Percentiles rank a stretch among this genome's conserved stretches.
phyloP scores from a whole-genome alignment of 2,113 vertebrate genomes.

The Zosterops japonicus region DNA sequence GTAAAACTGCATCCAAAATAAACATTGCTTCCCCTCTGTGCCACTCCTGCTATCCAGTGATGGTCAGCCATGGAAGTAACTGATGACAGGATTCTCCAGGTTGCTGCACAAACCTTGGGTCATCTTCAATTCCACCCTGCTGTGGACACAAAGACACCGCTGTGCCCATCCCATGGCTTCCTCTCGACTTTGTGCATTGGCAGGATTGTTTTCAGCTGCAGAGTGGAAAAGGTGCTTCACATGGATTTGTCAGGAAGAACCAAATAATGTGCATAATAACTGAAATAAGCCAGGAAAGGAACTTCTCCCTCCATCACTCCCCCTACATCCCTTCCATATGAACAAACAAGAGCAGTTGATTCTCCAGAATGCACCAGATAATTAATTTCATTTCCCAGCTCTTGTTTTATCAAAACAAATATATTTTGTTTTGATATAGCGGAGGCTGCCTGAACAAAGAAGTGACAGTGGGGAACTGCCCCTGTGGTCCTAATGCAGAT shows the following conservation, averaged over 20 bases:
- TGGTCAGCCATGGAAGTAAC: neutral
- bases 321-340: neutral
- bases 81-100: neutral
- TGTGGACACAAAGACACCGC: neutral
- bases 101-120: neutral
- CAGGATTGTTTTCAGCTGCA: neutral
- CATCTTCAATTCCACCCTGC: neutral
- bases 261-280: neutral
- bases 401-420: constrained; percentile 16
- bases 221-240: neutral
- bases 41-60: neutral
- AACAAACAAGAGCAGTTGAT: neutral
- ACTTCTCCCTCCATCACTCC: neutral
- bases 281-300: neutral
- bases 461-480: neutral
- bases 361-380: constrained; percentile 10
- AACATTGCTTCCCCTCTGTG: fast-evolving
- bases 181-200: neutral
- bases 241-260: neutral
- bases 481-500: neutral
- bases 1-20: neutral
- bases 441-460: neutral
- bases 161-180: neutral
- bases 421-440: neutral
- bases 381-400: neutral